Conservation (phyloP, 2,797 vertebrate genomes). For the Halcyon chelicuti region DNA sequence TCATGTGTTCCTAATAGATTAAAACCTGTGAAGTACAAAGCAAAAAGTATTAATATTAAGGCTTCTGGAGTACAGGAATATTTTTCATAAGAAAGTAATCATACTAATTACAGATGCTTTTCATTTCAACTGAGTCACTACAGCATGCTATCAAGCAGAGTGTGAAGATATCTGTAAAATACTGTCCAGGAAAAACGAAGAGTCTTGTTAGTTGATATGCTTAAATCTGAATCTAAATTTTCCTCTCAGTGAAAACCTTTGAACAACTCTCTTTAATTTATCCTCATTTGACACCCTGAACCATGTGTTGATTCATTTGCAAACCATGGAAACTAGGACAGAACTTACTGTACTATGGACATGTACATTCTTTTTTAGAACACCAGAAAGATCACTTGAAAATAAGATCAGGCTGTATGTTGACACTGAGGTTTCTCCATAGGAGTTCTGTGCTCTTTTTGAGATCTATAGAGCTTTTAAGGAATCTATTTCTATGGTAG, state of each 20-base stretch:
- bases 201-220: background rate
- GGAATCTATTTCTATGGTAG: background rate
- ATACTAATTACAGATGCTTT: background rate
- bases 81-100: background rate
- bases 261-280: conserved; percentile 2
- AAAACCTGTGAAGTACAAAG: background rate
- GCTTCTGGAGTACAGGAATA: background rate
- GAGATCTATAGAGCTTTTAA: background rate
- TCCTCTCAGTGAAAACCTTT: background rate
- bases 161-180: background rate
- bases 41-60: background rate
- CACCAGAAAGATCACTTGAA: background rate
- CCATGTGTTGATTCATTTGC: conserved; percentile 9
- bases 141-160: background rate
- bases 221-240: conserved; percentile 13
- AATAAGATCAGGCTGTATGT: background rate
- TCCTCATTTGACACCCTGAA: background rate
- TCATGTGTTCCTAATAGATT: background rate
- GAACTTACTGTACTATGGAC: background rate
- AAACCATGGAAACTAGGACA: background rate
- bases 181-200: conserved; percentile 8
- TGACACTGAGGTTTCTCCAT: background rate
- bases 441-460: background rate
- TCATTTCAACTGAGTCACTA: background rate
- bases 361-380: background rate